These are phyloP conservation scores for Lutjanus erythropterus DNA, from an alignment of 2,113 vertebrate genomes.

Conservation along the genomic window DNA sequence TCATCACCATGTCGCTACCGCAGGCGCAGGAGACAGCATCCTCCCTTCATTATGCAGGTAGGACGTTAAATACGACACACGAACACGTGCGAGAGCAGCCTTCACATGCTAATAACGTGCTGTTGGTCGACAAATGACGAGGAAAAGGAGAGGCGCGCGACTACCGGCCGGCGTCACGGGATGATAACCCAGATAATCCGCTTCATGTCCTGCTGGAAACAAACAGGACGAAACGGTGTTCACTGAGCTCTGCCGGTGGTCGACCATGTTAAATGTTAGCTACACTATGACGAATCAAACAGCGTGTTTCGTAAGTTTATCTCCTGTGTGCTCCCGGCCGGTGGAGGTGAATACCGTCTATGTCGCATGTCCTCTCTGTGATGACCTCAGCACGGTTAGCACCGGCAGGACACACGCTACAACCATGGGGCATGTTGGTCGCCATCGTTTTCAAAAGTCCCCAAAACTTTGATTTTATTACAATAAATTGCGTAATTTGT, in stretches of 20 bases:
- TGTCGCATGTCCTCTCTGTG: conserved; percentile 30
- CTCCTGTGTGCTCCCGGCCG: background rate
- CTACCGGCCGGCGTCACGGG: background rate
- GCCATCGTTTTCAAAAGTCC: background rate
- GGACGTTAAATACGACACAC: conserved; percentile 6
- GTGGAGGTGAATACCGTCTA: background rate
- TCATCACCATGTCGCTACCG: conserved; percentile 74
- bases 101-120: background rate
- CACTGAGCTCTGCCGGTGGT: background rate
- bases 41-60: conserved; percentile 92
- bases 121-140: background rate
- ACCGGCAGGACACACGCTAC: background rate
- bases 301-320: background rate
- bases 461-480: background rate
- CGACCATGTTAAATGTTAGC: accelerated
- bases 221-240: too few species aligned
- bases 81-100: background rate
- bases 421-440: conserved; percentile 53
- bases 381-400: conserved; percentile 50
- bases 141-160: background rate
- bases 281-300: accelerated
- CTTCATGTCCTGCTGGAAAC: background rate
- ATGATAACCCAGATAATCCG: conserved; percentile 43
- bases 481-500: background rate
- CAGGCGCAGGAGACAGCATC: conserved; percentile 62